These are phyloP conservation scores for Gnathochromis pfefferi DNA, from an alignment of 2,113 vertebrate genomes.

Conservation along the genomic window DNA sequence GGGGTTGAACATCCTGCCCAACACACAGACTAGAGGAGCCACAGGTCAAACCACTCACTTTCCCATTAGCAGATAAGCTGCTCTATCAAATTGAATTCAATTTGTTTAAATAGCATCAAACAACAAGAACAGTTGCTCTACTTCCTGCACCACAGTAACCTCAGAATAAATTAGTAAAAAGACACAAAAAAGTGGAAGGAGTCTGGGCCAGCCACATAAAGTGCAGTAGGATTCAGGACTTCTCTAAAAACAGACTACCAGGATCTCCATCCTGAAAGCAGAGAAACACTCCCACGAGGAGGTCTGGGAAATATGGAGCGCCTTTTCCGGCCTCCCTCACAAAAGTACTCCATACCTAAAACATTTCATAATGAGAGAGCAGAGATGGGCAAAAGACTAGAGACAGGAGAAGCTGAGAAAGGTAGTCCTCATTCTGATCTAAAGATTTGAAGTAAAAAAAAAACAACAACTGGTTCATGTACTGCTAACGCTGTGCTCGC, in stretches of 20 bases:
- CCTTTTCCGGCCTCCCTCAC: background rate
- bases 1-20: background rate
- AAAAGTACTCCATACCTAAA: background rate
- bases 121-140: background rate
- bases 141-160: background rate
- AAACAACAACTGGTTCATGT: background rate
- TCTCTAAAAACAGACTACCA: background rate
- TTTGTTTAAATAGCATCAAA: background rate
- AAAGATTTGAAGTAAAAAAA: background rate
- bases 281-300: background rate
- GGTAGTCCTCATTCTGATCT: background rate
- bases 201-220: background rate
- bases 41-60: background rate
- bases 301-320: background rate
- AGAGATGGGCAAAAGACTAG: background rate
- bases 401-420: background rate
- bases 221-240: background rate
- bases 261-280: background rate
- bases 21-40: background rate
- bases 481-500: accelerated
- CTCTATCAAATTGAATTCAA: background rate
- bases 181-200: background rate
- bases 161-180: background rate
- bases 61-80: background rate
- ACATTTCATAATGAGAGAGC: background rate